These are phyloP conservation scores for Pocillopora grandis DNA, from an alignment of 92 coral and sea anemone species.

Conservation along the genomic window DNA sequence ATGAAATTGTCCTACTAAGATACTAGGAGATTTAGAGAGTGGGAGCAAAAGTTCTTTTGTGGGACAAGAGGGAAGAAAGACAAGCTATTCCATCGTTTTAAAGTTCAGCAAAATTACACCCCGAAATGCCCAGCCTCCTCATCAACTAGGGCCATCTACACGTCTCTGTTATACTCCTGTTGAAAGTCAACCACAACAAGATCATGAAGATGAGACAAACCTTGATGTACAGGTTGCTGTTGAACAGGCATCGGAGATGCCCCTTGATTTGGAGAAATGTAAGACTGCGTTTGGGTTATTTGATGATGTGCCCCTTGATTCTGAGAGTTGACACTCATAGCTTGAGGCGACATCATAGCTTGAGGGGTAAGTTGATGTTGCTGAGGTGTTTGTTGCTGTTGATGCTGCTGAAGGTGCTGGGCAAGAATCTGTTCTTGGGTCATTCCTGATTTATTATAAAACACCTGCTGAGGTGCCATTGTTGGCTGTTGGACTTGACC, in stretches of 20 bases:
- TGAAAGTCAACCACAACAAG: background rate
- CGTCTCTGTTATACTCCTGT: background rate
- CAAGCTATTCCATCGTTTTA: too few species aligned
- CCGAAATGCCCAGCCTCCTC: too few species aligned
- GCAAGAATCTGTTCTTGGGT: slow-evolving; percentile 36
- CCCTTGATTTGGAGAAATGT: slow-evolving; percentile 39
- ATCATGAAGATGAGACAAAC: background rate
- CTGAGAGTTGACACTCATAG: slow-evolving; percentile 7
- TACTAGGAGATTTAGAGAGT: too few species aligned
- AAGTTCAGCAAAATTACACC: too few species aligned
- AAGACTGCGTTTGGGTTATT: slow-evolving; percentile 20
- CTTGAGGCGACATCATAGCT: slow-evolving; percentile 6
- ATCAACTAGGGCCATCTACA: too few species aligned
- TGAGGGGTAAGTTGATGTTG: slow-evolving; percentile 26
- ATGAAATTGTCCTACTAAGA: too few species aligned
- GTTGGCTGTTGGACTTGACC: slow-evolving; percentile 29
- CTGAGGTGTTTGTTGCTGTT: slow-evolving; percentile 19
- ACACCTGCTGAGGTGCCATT: slow-evolving; percentile 10
- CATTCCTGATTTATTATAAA: slow-evolving; percentile 25
- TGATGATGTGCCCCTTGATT: slow-evolving; percentile 34
- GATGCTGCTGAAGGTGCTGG: slow-evolving; percentile 35
- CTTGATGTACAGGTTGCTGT: slow-evolving; percentile 35
- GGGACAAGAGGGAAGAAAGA: too few species aligned
- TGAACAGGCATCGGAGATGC: slow-evolving; percentile 45
- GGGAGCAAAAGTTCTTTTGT: too few species aligned